Evolutionary conservation across 2,113 vertebrate species (phyloP), one percentile per base, ranked within the genome.

Genomic region (Plestiodon gilberti): DNA sequence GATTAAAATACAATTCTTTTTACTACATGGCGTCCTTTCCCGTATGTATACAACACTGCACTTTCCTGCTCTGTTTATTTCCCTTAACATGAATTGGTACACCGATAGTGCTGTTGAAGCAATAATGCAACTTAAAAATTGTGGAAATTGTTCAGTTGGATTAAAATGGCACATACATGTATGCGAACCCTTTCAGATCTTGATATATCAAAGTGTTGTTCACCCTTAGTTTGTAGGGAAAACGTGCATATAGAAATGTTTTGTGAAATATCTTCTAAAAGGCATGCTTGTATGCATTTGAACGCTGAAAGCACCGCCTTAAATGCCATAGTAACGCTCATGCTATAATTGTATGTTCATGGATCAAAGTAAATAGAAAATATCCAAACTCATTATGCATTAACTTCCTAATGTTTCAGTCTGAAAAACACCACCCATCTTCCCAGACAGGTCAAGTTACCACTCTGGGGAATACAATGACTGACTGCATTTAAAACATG

Each of bases 361-460:
- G 2, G 81, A 55, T 94, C 90, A 93, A 94, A 89, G 90, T 89
- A 93, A 87, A 75, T 81, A 80, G 93, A 89, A 81, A 94, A 94
- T 90, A 89, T 62, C 55, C 92, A 82, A 82, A 1, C 1, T 94
- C 91, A 95, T 95, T 95, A 94, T 91, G 90, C 90, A 85, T 91
- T 91, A 78, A 30, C 70, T 93, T 94, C 93, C 93, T 95, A 93
- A 84, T 92, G 91, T 95, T 95, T 95, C 92, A 84, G 81, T 90
- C 91, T 92, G 91, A 93, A 90, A 94, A 93, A 94, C 86, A 94
- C 91, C 78, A 61, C 93, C 93, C 88, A 93, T 91, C 90, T 94
- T 95, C 93, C 91, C 92, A 91, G 93, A 94, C 87, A 91, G 95
- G 93, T 95, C 93, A 91, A 81, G 90, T 95, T 95, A 93, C 94